These are phyloP conservation scores for Pangasius sanitwongsei DNA, from an alignment of 2,797 vertebrate species.

Conservation along the genomic window DNA sequence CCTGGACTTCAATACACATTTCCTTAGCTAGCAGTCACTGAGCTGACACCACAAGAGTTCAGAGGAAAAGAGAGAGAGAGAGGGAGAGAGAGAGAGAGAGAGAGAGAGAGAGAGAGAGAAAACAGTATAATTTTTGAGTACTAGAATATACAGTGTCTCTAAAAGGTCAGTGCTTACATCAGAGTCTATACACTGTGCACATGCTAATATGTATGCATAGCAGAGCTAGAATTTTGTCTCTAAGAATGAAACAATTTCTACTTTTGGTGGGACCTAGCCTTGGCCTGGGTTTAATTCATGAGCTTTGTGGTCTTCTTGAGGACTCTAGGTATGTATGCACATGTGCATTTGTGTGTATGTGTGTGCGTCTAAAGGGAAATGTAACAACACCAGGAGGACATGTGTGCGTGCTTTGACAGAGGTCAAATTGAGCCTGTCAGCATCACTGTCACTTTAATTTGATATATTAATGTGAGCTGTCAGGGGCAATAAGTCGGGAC, in stretches of 20 bases:
- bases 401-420: slow-evolving; percentile 38
- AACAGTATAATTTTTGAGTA: background rate
- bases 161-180: slow-evolving; percentile 2
- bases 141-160: background rate
- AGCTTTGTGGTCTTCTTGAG: slow-evolving; percentile 14
- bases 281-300: background rate
- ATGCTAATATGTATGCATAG: background rate
- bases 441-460: slow-evolving; percentile 74
- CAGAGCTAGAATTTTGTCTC: background rate
- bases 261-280: background rate
- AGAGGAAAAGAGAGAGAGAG: background rate
- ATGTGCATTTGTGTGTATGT: slow-evolving; percentile 22
- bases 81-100: background rate
- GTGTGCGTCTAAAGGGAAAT: slow-evolving; percentile 22
- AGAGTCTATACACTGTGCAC: too few relatives aligned
- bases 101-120: background rate
- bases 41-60: slow-evolving; percentile 36
- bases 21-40: slow-evolving; percentile 36
- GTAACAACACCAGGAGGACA: slow-evolving; percentile 27
- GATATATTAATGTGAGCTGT: slow-evolving; percentile 78
- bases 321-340: background rate
- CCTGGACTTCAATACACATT: slow-evolving; percentile 47
- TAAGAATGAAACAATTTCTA: slow-evolving; percentile 6
- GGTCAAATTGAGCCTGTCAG: slow-evolving; percentile 78
- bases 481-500: slow-evolving; percentile 74